These are phyloP conservation scores for Caenorhabditis sp. DNA, from an alignment of 2,888 invertebrate species.

Conservation along the genomic window DNA sequence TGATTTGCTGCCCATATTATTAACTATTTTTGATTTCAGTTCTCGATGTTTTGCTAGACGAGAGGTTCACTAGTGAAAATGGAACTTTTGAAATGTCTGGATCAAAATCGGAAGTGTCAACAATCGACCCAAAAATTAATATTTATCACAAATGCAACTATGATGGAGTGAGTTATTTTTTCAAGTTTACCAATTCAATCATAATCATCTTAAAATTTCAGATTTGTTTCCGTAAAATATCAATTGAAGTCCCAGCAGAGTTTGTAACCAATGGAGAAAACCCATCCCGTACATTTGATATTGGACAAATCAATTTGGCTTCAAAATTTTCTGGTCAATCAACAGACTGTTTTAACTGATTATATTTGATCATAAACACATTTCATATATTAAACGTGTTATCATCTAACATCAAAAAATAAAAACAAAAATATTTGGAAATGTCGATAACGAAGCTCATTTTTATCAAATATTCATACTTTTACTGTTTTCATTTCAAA, in stretches of 20 bases:
- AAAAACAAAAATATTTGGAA: too few species aligned
- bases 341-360: conserved; percentile 63
- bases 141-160: conserved; percentile 55
- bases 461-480: too few species aligned
- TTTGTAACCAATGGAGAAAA: conserved; percentile 47
- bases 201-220: conserved; percentile 8
- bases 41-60: conserved; percentile 64
- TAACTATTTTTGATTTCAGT: too few species aligned
- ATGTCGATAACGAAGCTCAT: too few species aligned
- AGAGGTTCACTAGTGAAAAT: conserved; percentile 53
- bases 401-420: too few species aligned
- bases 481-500: too few species aligned
- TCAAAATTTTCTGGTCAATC: conserved; percentile 61
- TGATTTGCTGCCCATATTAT: too few species aligned
- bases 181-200: not conserved
- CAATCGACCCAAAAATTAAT: conserved; percentile 53
- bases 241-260: conserved; percentile 45
- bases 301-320: conserved; percentile 59
- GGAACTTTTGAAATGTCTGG: conserved; percentile 61
- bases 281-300: conserved; percentile 45
- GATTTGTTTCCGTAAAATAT: conserved; percentile 49
- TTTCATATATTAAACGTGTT: not conserved
- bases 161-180: conserved; percentile 30
- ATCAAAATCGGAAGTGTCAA: conserved; percentile 48
- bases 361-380: conserved; percentile 17